Percentiles rank a stretch among this genome's conserved stretches.
Conservation (phyloP, 1,140 invertebrate genomes). For the Condylostylus longicornis region DNA sequence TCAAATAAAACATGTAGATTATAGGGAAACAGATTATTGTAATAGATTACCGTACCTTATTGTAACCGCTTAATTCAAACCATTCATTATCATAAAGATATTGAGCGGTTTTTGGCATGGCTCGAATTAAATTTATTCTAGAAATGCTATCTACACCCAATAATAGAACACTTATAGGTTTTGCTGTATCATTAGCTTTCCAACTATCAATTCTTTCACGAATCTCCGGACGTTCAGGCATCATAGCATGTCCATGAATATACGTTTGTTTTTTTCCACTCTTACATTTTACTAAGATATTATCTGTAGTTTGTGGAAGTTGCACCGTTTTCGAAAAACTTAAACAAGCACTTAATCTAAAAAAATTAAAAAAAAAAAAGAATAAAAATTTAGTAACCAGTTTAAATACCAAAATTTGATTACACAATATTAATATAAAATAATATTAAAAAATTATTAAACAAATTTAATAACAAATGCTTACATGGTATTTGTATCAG, state of each 20-base stretch:
- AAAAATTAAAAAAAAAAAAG: conserved; percentile 5
- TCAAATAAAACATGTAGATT: no score
- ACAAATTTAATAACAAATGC: conserved; percentile 7
- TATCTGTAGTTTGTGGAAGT: conserved; percentile 32
- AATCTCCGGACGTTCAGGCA: conserved; percentile 16
- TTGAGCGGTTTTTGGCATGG: conserved; percentile 55
- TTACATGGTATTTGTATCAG: conserved; percentile 34
- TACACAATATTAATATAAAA: no score
- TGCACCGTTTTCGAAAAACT: conserved; percentile 22
- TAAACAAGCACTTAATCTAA: conserved; percentile 22
- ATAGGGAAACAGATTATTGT: no score
- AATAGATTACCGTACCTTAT: conserved; percentile 30
- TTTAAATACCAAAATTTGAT: no score
- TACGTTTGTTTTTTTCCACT: conserved; percentile 18
- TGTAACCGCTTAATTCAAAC: conserved; percentile 36
- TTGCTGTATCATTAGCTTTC: conserved; percentile 2
- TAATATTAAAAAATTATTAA: neutral
- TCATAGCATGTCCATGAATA: conserved; percentile 23
- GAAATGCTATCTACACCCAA: conserved; percentile 73
- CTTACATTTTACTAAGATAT: conserved; percentile 35
- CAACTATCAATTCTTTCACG: conserved; percentile 14
- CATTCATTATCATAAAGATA: conserved; percentile 44
- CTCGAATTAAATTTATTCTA: conserved; percentile 54
- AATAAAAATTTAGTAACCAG: no score
- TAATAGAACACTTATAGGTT: conserved; percentile 41